phyloP scores from a whole-genome alignment of 2,888 invertebrate species.

The Tillus elongatus region DNA sequence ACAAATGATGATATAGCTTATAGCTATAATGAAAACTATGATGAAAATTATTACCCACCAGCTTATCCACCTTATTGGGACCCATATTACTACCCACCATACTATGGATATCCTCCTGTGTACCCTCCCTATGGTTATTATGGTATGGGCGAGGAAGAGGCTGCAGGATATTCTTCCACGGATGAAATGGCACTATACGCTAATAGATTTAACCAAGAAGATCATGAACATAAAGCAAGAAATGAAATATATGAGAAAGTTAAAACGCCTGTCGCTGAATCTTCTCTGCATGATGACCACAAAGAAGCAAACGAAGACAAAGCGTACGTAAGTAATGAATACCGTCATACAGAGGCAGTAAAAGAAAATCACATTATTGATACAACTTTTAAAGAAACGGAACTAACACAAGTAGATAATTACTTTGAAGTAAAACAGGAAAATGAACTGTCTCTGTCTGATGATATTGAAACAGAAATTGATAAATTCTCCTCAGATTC shows the following conservation, averaged over 20 bases:
- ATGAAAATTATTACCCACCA: constrained; percentile 6
- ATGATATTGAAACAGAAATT: constrained; percentile 25
- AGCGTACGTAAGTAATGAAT: neutral
- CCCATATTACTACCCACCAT: constrained; percentile 34
- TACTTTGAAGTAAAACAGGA: no score
- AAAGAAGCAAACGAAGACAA: constrained; percentile 14
- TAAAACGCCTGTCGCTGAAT: constrained; percentile 13
- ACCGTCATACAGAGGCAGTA: constrained; percentile 7
- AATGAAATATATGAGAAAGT: constrained; percentile 35
- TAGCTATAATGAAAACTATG: constrained; percentile 7
- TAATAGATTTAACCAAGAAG: constrained; percentile 14
- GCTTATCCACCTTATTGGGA: constrained; percentile 34
- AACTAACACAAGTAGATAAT: constrained; percentile 14
- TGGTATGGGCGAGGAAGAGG: constrained; percentile 27
- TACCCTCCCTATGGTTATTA: constrained; percentile 32
- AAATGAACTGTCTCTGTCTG: constrained; percentile 4
- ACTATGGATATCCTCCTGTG: constrained; percentile 33
- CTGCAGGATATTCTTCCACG: constrained; percentile 40
- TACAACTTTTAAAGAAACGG: constrained; percentile 16
- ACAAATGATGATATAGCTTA: neutral
- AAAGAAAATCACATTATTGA: constrained; percentile 23
- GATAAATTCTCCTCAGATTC: constrained; percentile 15
- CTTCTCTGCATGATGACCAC: no score
- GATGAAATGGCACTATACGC: constrained; percentile 40
- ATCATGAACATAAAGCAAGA: constrained; percentile 26